phyloP scores from a whole-genome alignment of 2,888 invertebrate species.

The Oconnorella tubifera region DNA sequence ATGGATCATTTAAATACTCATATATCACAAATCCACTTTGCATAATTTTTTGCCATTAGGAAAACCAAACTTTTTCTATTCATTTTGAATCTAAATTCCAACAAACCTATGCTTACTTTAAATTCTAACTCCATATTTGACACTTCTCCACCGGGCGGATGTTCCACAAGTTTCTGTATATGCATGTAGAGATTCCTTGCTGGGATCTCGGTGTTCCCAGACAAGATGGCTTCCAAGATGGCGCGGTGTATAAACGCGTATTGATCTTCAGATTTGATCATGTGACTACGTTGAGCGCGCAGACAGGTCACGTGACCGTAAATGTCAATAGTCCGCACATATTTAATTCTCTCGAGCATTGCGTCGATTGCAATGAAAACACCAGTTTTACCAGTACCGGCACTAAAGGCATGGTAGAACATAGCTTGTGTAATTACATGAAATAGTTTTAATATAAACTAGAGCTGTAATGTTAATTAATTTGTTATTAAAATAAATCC shows the following conservation, averaged over 20 bases:
- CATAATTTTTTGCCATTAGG: too few relatives aligned
- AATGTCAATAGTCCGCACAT: slow-evolving; percentile 96
- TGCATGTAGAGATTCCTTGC: slow-evolving; percentile 90
- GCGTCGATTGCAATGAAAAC: slow-evolving; percentile 83
- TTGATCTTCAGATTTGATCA: slow-evolving; percentile 93
- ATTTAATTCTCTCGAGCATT: slow-evolving; percentile 92
- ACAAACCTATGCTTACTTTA: too few relatives aligned
- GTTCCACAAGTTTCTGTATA: slow-evolving; percentile 87
- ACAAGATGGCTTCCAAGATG: slow-evolving; percentile 88
- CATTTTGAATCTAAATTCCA: too few relatives aligned
- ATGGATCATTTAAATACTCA: too few relatives aligned
- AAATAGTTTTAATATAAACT: background rate
- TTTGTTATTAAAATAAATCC: too few relatives aligned
- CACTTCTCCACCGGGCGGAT: slow-evolving; percentile 55
- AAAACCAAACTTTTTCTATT: too few relatives aligned
- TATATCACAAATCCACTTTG: too few relatives aligned
- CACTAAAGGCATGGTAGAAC: slow-evolving; percentile 41
- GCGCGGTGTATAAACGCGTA: slow-evolving; percentile 99
- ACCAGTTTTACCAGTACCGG: slow-evolving; percentile 64
- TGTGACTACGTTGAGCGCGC: slow-evolving; percentile 79
- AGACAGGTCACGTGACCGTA: slow-evolving; percentile 98
- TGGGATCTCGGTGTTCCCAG: slow-evolving; percentile 93
- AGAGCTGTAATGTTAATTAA: too few relatives aligned
- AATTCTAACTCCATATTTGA: slow-evolving; percentile 54
- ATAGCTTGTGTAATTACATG: background rate